phyloP scores from a whole-genome alignment of 2,888 invertebrate genomes.

The Troilus luridus region DNA sequence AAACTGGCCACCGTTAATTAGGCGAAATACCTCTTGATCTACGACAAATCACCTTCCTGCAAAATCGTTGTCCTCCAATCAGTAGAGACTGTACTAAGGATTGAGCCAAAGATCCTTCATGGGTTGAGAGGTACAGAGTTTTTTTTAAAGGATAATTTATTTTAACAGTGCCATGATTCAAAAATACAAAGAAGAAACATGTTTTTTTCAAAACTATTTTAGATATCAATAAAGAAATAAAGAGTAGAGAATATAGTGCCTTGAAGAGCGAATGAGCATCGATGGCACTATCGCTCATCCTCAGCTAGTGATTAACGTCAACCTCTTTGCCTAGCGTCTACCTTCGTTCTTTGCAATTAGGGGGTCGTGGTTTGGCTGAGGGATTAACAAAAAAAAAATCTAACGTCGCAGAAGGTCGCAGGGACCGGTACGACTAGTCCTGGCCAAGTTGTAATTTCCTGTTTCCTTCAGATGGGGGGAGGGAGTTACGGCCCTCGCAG shows the following conservation, averaged over 20 bases:
- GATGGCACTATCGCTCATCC: not conserved
- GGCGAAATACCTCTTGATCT: no score
- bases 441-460: constrained; percentile 25
- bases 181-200: no score
- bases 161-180: no score
- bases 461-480: not conserved
- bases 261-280: not conserved
- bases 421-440: constrained; percentile 45
- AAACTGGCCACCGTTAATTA: no score
- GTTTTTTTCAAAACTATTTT: no score
- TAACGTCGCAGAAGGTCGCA: constrained; percentile 13
- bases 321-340: not conserved
- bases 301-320: not conserved
- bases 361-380: not conserved
- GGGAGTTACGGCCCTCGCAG: not conserved
- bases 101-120: no score
- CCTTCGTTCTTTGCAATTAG: not conserved
- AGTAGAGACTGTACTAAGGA: no score
- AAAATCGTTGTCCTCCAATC: no score
- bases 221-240: no score
- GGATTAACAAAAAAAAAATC: not conserved
- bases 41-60: no score
- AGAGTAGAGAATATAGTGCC: not conserved
- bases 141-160: no score
- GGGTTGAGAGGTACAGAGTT: no score